phyloP scores from a whole-genome alignment of 1,140 invertebrate species.

The Oscheius sp. region DNA sequence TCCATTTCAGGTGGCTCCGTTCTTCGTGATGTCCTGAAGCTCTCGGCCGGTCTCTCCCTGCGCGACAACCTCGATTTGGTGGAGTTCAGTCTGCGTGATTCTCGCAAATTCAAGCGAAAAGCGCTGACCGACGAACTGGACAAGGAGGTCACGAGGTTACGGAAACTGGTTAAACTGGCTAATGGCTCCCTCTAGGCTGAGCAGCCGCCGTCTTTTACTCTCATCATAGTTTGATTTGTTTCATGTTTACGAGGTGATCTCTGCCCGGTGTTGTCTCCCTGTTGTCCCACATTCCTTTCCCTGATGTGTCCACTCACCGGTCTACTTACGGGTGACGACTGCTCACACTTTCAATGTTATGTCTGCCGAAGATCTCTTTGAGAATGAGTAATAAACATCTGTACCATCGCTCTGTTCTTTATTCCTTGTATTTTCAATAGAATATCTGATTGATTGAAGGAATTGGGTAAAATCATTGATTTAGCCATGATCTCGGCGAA shows the following conservation, averaged over 20 bases:
- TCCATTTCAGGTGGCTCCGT: neutral
- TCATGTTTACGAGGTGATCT: neutral
- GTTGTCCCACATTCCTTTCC: no score
- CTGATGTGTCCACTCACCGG: no score
- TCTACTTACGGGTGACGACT: no score
- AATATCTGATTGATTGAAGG: neutral
- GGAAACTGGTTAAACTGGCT: neutral
- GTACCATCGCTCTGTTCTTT: no score
- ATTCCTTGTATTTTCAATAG: neutral
- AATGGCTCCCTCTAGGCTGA: neutral
- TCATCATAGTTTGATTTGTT: neutral
- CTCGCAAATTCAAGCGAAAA: neutral
- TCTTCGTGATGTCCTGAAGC: neutral
- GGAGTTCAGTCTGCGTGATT: neutral
- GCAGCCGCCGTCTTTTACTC: neutral
- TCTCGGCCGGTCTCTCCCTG: neutral
- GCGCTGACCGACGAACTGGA: neutral
- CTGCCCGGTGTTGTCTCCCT: no score
- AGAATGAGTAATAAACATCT: no score
- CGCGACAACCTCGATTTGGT: neutral
- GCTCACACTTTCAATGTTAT: no score
- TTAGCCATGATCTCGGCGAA: neutral
- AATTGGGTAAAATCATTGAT: neutral
- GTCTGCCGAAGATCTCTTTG: no score
- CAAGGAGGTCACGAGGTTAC: neutral